Evolutionary conservation across 2,113 vertebrate species (phyloP).

Genomic region (Colistium nudipinnis): DNA sequence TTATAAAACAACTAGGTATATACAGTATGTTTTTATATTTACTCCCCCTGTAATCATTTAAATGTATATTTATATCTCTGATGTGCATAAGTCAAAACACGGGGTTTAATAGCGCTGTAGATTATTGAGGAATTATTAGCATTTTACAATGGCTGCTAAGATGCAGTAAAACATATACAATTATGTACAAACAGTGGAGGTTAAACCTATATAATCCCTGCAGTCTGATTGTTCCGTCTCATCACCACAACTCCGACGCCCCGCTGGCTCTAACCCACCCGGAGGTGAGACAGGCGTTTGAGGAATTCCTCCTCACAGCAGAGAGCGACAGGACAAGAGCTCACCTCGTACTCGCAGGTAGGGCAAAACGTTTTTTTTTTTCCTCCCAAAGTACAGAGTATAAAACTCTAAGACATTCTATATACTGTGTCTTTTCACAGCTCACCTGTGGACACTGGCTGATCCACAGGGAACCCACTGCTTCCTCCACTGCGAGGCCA

Average conservation of each 20-base stretch:
- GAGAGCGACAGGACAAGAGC: constrained; percentile 66
- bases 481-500: constrained; percentile 81
- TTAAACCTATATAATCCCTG: background rate
- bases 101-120: background rate
- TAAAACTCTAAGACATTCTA: background rate
- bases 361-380: background rate
- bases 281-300: constrained; percentile 75
- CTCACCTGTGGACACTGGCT: constrained; percentile 83
- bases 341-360: constrained; percentile 85
- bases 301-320: constrained; percentile 77
- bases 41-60: background rate
- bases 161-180: too few relatives aligned
- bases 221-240: constrained; percentile 69
- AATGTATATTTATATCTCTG: too few relatives aligned
- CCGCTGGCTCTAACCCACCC: constrained; percentile 66
- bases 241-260: constrained; percentile 60
- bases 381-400: fast-evolving
- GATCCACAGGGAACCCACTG: constrained; percentile 78
- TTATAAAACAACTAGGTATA: too few relatives aligned
- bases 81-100: too few relatives aligned
- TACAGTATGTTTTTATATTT: background rate
- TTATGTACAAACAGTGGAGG: background rate
- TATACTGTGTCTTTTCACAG: constrained; percentile 49
- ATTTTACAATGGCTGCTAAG: background rate
- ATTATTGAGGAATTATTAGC: background rate